These are phyloP conservation scores for Drymonia ruficornis DNA, from an alignment of 2,888 invertebrate species.

Conservation along the genomic window DNA sequence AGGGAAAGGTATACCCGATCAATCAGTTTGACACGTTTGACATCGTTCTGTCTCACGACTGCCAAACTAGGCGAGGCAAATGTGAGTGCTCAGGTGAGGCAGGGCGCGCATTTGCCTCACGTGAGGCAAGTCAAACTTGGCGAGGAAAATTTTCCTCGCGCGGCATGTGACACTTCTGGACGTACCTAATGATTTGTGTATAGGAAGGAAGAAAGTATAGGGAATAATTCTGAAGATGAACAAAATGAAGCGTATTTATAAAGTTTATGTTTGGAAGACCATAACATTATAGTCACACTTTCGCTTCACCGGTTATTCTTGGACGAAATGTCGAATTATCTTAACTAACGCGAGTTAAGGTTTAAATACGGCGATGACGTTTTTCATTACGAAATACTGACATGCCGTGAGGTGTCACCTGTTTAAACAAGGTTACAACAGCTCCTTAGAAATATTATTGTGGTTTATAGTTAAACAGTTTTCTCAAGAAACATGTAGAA, in stretches of 20 bases:
- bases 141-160: too few species aligned
- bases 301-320: slow-evolving; percentile 14
- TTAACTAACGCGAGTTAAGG: slow-evolving; percentile 9
- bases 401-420: slow-evolving; percentile 33
- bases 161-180: too few species aligned
- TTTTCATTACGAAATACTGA: slow-evolving; percentile 33
- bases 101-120: too few species aligned
- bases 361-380: slow-evolving; percentile 24
- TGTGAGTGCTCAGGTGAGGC: too few species aligned
- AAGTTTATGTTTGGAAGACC: not conserved
- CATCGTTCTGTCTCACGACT: too few species aligned
- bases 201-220: too few species aligned
- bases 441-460: slow-evolving; percentile 19
- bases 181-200: too few species aligned
- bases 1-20: too few species aligned
- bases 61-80: too few species aligned
- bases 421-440: slow-evolving; percentile 30
- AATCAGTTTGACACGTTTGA: too few species aligned
- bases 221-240: not conserved
- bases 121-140: too few species aligned
- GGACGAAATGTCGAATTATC: slow-evolving; percentile 21
- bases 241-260: not conserved
- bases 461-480: slow-evolving; percentile 9
- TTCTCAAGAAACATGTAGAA: slow-evolving; percentile 7
- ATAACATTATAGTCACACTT: slow-evolving; percentile 10